Conservation (phyloP, 2,113 vertebrate species). For the Pandion haliaetus region DNA sequence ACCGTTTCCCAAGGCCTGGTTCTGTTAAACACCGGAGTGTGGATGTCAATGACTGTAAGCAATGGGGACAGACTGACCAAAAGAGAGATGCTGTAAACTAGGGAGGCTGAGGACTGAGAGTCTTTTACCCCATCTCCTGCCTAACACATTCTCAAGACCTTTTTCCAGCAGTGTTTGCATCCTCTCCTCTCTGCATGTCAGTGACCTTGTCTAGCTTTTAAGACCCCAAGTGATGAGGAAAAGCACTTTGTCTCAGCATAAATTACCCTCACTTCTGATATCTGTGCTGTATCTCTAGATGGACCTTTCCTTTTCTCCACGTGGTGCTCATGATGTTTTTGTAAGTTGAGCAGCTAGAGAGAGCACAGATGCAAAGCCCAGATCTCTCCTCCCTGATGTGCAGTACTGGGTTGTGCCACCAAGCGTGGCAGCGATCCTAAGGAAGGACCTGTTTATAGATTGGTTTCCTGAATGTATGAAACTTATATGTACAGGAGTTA, state of each 20-base stretch:
- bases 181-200: no score
- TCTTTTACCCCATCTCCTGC: not conserved
- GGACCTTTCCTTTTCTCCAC: not conserved
- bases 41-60: no score
- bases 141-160: not conserved
- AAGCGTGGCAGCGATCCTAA: not conserved
- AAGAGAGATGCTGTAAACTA: not conserved
- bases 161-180: not conserved
- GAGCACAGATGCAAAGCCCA: not conserved
- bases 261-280: not conserved
- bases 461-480: not conserved
- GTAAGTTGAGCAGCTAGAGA: not conserved
- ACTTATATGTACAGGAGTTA: fast-evolving
- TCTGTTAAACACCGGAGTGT: not conserved
- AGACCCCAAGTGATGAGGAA: not conserved
- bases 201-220: not conserved
- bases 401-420: not conserved
- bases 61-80: not conserved
- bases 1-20: not conserved
- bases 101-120: not conserved
- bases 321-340: not conserved
- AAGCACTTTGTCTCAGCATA: not conserved
- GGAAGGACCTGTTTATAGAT: not conserved
- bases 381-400: not conserved
- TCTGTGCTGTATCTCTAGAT: not conserved